These are phyloP conservation scores for Trachymyrmex cornetzi DNA, from an alignment of 1,140 invertebrate genomes.

Conservation along the genomic window DNA sequence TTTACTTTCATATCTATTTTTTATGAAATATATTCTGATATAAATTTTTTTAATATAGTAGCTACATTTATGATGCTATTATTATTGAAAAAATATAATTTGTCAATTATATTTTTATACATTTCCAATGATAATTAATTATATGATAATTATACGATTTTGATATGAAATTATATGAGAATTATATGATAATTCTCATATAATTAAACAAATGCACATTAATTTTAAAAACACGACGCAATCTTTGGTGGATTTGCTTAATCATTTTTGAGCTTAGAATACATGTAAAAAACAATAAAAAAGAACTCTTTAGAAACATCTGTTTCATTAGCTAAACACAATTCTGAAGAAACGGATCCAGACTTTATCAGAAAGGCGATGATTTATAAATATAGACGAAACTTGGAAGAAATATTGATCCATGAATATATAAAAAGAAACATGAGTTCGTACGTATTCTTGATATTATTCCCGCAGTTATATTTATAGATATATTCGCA, in stretches of 20 bases:
- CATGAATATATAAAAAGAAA: slow-evolving; percentile 50
- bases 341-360: slow-evolving; percentile 17
- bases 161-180: too few species aligned
- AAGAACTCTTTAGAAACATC: neutral
- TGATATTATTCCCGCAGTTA: slow-evolving; percentile 24
- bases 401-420: slow-evolving; percentile 58
- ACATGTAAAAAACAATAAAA: neutral
- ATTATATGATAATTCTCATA: neutral
- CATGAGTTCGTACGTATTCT: slow-evolving; percentile 41
- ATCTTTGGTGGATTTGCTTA: neutral
- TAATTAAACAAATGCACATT: neutral
- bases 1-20: neutral
- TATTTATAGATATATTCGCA: slow-evolving; percentile 58
- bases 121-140: neutral
- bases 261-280: neutral
- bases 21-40: neutral
- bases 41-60: neutral
- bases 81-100: neutral
- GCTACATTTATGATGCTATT: neutral
- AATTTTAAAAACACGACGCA: neutral
- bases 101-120: neutral
- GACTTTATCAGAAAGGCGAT: slow-evolving; percentile 4
- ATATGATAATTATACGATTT: too few species aligned
- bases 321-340: slow-evolving; percentile 22
- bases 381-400: slow-evolving; percentile 57